Base-by-base conservation (phyloP, 1,140 invertebrate species). In the Epicauta chinensis region DNA sequence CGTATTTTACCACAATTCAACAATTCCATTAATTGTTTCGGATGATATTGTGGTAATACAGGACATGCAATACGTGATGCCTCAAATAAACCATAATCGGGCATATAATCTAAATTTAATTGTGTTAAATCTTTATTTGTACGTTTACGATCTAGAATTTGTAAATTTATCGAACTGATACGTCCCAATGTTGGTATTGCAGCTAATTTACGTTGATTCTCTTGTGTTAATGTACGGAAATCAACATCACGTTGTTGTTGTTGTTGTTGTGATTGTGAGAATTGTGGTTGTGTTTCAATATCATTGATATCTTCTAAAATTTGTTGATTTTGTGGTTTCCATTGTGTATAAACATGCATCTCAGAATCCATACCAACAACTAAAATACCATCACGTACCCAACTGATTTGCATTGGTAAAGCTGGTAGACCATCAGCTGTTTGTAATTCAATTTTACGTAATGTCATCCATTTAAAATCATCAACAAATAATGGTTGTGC, bases 311-410 rank as follows among this genome's bases (percentile, higher is more conserved):
- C n/a, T n/a, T n/a, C n/a, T 69, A 71, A 7, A 7, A 23, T 23
- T 23, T 3, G 23, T 13, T 55, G 53, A 47, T 66, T 75, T 58
- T 83, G 82, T 2, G 87, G 86, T 62, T 90, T 91, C 96, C 97
- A 99, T 69, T 99, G 97, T 0, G 93, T 96, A 68, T 98, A 99
- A 0, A 98, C 93, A 63, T 98, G 93, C 93, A 99, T 98, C 71
- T 99, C 97, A 23, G 94, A 98, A 66, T 98, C 93, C 94, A 99
- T 98, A 15, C 95, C 97, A 3, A 98, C 93, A 0, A 99, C 92
- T 2, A 99, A 75, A 55, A 99, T 94, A 2, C 97, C 97, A 65
- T 97, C 94, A 23, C 96, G 79, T 0, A 98, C 95, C 97, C 97
- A 99, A 0, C 92, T 96, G 55, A 98, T 90, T 68, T 97, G 93